A percentile compares a stretch with the other conserved stretches of the same genome.
Evolutionary conservation across 2,113 vertebrate species (phyloP).

Genomic region (Cygnus buccinator): DNA sequence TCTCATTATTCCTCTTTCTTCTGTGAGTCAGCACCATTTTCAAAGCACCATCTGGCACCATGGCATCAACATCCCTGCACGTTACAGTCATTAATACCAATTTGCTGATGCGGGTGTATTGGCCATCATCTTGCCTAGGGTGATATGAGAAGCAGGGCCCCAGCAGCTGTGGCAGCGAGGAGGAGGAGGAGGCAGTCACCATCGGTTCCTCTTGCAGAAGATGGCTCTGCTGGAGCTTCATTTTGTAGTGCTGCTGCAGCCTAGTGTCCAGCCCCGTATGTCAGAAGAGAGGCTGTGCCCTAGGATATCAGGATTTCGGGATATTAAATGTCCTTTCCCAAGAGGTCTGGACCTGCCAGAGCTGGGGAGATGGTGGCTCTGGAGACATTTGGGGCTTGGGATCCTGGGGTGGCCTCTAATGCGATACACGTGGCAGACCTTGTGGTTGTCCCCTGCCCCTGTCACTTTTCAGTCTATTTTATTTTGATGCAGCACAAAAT

Average conservation of each 20-base stretch:
- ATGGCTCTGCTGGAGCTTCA: not conserved
- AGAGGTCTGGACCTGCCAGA: not conserved
- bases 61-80: not conserved
- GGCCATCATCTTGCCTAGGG: not conserved
- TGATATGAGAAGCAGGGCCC: not conserved
- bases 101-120: not conserved
- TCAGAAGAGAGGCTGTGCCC: not conserved
- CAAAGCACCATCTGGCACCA: conserved; percentile 11
- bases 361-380: not conserved
- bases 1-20: conserved; percentile 14
- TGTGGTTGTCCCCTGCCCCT: not conserved
- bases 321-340: not conserved
- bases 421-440: not conserved
- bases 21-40: conserved; percentile 29
- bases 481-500: not conserved
- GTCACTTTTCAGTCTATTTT: not conserved
- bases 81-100: not conserved
- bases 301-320: not conserved
- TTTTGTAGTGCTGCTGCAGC: not conserved
- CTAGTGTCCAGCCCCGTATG: not conserved
- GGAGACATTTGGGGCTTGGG: not conserved
- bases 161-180: not conserved
- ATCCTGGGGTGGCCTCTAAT: not conserved
- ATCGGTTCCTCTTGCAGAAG: not conserved
- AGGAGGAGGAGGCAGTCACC: accelerated